Evolutionary conservation across 2,797 vertebrate genomes (phyloP).

Genomic region (Crenichthys baileyi): DNA sequence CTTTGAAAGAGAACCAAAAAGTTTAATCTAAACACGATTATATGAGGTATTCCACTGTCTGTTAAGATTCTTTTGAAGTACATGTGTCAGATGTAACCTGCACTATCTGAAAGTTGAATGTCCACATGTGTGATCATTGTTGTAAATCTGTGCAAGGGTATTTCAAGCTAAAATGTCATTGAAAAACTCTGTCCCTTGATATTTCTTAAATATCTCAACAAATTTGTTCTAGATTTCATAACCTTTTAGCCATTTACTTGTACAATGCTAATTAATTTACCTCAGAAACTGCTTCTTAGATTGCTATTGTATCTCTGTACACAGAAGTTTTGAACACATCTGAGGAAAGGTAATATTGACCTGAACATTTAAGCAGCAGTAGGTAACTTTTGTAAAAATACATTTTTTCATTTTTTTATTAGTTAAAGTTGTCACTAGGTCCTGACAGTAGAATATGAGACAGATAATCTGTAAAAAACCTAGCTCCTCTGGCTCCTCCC

Average conservation of each 20-base stretch:
- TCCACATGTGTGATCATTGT: background rate
- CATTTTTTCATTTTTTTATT: too few species aligned
- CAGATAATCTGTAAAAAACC: too few species aligned
- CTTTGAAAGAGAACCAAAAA: constrained; percentile 14
- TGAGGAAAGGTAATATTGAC: background rate
- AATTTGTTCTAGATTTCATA: too few species aligned
- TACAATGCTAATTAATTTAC: background rate
- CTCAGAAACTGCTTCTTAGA: background rate
- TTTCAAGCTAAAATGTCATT: background rate
- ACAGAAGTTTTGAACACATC: background rate
- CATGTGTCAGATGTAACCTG: too few species aligned
- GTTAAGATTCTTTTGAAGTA: background rate
- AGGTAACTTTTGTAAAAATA: too few species aligned
- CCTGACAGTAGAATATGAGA: too few species aligned
- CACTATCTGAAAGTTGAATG: background rate
- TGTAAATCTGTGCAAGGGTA: too few species aligned
- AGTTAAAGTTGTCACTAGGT: too few species aligned
- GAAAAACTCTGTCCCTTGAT: background rate
- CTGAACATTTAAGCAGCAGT: background rate
- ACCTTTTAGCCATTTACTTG: background rate
- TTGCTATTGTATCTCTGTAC: background rate
- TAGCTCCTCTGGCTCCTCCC: too few species aligned
- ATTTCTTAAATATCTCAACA: too few species aligned
- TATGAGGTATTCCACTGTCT: constrained; percentile 13
- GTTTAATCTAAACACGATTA: background rate